Percentiles rank a stretch among this genome's conserved stretches.
These are phyloP conservation scores for Tipula helvola DNA, from an alignment of 2,888 invertebrate genomes.

Conservation along the genomic window DNA sequence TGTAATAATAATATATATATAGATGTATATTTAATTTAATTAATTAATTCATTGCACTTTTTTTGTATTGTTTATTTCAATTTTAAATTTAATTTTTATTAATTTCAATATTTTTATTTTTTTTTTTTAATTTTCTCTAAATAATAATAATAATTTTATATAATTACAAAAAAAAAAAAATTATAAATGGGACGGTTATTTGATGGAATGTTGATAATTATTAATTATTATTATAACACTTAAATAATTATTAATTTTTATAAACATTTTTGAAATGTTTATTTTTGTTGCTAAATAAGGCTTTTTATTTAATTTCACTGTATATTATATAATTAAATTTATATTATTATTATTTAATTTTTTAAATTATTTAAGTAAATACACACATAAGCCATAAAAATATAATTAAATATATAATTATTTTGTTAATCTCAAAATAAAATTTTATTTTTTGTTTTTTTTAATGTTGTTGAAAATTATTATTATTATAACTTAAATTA, in stretches of 20 bases:
- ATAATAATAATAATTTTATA: not conserved
- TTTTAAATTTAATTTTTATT: not conserved
- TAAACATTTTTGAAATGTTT: slow-evolving; percentile 8
- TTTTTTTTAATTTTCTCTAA: not conserved
- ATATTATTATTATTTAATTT: not conserved
- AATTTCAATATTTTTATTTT: not conserved
- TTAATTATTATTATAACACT: not conserved
- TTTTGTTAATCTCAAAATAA: not conserved
- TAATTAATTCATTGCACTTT: slow-evolving; percentile 8
- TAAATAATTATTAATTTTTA: not conserved
- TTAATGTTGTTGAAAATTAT: not conserved
- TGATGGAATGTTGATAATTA: slow-evolving; percentile 4
- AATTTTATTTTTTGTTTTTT: not conserved
- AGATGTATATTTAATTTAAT: not conserved
- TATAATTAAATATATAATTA: not conserved
- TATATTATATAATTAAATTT: slow-evolving; percentile 4
- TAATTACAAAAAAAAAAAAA: not conserved
- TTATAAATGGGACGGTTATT: slow-evolving; percentile 7
- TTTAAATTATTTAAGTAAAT: not conserved
- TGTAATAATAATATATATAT: not conserved
- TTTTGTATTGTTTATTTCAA: slow-evolving; percentile 5
- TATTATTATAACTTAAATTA: not conserved
- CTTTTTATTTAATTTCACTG: not conserved
- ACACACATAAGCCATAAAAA: not conserved
- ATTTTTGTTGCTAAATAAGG: not conserved